Percentiles rank a stretch among this genome's conserved stretches.
Conservation (phyloP, 2,888 invertebrate species). For the Lymantria monacha region DNA sequence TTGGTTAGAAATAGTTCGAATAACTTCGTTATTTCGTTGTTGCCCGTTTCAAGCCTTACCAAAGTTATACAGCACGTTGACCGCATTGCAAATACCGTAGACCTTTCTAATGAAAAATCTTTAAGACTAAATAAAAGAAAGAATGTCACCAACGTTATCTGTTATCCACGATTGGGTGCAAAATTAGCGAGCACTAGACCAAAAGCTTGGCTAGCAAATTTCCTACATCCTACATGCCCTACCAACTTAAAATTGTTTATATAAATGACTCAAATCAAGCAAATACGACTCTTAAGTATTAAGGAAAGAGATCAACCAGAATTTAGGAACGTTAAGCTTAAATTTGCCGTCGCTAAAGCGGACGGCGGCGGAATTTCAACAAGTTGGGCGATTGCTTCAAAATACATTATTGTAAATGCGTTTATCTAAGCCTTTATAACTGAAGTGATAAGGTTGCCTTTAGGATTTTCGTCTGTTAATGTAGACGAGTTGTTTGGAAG, state of each 20-base stretch:
- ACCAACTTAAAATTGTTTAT: constrained; percentile 18
- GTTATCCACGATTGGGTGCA: constrained; percentile 65
- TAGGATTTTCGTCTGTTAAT: constrained; percentile 19
- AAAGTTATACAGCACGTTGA: constrained; percentile 20
- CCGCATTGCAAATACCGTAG: constrained; percentile 36
- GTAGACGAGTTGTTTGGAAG: constrained; percentile 23
- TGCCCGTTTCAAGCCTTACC: not conserved
- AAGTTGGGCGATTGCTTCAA: constrained; percentile 67
- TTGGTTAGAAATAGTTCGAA: no score
- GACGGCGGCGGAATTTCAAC: constrained; percentile 78
- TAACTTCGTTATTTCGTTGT: not conserved
- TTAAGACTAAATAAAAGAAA: constrained; percentile 50
- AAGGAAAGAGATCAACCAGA: constrained; percentile 44
- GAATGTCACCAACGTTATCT: constrained; percentile 65
- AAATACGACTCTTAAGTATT: constrained; percentile 49
- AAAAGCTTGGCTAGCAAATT: constrained; percentile 74
- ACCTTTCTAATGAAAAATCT: constrained; percentile 32
- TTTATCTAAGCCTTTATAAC: constrained; percentile 38
- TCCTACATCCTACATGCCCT: constrained; percentile 56
- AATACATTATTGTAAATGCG: constrained; percentile 44
- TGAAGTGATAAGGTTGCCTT: constrained; percentile 48
- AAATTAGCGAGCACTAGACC: constrained; percentile 75
- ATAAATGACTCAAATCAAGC: constrained; percentile 26
- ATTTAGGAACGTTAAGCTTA: constrained; percentile 42
- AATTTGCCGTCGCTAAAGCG: constrained; percentile 63